Conservation (phyloP, 2,888 invertebrate genomes). For the Ectropis crepuscularia region DNA sequence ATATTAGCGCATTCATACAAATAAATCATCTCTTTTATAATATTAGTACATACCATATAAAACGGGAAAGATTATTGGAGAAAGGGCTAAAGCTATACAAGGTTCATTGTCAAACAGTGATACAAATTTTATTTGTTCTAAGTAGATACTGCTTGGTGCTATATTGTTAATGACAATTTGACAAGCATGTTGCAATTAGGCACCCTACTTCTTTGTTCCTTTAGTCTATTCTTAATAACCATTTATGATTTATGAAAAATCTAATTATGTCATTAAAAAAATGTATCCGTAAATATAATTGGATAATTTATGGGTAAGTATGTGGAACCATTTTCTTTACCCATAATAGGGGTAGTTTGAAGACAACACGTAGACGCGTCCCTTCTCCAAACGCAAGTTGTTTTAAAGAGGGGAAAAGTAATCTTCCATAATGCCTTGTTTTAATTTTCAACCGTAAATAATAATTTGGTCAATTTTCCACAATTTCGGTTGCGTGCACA, state of each 20-base stretch:
- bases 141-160: too few species aligned
- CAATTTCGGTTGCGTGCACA: constrained; percentile 82
- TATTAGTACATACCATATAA: too few species aligned
- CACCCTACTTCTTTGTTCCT: neutral
- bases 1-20: too few species aligned
- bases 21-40: too few species aligned
- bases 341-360: constrained; percentile 41
- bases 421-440: constrained; percentile 77
- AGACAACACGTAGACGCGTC: constrained; percentile 56
- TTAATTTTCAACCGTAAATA: constrained; percentile 83
- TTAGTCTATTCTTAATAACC: neutral
- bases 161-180: too few species aligned
- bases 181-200: too few species aligned
- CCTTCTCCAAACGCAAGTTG: constrained; percentile 57
- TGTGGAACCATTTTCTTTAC: constrained; percentile 25
- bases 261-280: constrained; percentile 35
- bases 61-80: too few species aligned
- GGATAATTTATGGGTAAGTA: constrained; percentile 29
- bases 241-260: neutral
- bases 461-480: constrained; percentile 84
- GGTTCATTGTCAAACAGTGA: too few species aligned
- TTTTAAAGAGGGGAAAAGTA: constrained; percentile 73
- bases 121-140: too few species aligned
- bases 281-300: constrained; percentile 20
- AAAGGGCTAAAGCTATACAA: too few species aligned